phyloP scores from a whole-genome alignment of 2,797 vertebrate species.

The Hylomyscus alleni region DNA sequence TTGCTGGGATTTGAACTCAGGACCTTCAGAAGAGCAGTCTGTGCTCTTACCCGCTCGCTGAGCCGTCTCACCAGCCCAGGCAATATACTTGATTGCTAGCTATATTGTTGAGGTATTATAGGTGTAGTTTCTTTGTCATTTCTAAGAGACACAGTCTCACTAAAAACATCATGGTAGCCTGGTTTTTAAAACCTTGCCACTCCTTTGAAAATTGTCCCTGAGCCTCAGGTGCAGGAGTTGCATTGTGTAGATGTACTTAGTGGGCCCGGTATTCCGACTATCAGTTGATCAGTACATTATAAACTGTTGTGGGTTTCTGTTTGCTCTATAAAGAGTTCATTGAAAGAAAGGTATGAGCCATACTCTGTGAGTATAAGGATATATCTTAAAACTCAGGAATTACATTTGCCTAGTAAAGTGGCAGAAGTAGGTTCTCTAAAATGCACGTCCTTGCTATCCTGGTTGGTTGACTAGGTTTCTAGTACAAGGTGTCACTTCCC shows the following conservation, averaged over 20 bases:
- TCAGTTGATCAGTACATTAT: not conserved
- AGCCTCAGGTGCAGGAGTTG: not conserved
- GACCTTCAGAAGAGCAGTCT: too few species aligned
- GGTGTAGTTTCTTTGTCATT: not conserved
- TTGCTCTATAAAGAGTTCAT: not conserved
- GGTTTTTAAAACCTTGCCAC: not conserved
- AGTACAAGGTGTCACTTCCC: not conserved
- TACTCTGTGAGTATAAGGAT: not conserved
- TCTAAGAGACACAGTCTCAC: not conserved
- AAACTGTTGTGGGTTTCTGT: not conserved
- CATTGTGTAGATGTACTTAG: not conserved
- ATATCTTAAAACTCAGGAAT: not conserved
- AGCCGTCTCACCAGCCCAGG: too few species aligned
- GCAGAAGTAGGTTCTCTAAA: not conserved
- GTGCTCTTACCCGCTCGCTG: too few species aligned
- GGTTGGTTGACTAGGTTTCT: not conserved
- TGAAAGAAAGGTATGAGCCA: not conserved
- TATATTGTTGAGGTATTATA: not conserved
- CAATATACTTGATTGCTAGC: too few species aligned
- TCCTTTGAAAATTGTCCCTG: not conserved
- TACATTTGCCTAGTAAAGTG: not conserved
- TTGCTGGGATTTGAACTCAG: too few species aligned
- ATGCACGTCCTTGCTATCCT: not conserved
- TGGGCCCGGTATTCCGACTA: not conserved
- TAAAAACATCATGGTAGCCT: not conserved